phyloP scores from a whole-genome alignment of 37 sponge, comb jelly and placozoan genomes.

The Dysidea cf. avara region DNA sequence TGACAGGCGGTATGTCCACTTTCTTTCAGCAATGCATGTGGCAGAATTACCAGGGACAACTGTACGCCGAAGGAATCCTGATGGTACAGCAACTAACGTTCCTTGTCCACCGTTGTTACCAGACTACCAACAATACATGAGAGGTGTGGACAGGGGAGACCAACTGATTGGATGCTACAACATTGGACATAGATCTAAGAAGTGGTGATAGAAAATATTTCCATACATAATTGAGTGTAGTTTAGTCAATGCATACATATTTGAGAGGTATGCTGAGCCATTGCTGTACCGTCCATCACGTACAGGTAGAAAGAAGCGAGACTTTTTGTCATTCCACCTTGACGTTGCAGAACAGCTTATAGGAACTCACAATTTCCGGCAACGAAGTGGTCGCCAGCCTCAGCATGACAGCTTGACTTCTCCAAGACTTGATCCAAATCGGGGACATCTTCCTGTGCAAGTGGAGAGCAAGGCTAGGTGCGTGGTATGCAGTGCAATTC shows the following conservation, averaged over 20 bases:
- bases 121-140: constrained; percentile 41
- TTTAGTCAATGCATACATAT: constrained; percentile 38
- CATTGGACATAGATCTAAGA: constrained; percentile 22
- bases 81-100: not conserved
- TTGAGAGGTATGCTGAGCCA: not conserved
- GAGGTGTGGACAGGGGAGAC: too few relatives aligned
- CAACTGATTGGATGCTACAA: too few relatives aligned
- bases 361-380: too few relatives aligned
- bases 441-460: too few relatives aligned
- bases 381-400: too few relatives aligned
- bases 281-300: not conserved
- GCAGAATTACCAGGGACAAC: too few relatives aligned
- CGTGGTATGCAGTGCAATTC: too few relatives aligned
- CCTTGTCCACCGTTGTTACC: constrained; percentile 21
- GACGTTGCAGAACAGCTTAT: constrained; percentile 15
- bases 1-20: constrained; percentile 33
- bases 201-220: constrained; percentile 42
- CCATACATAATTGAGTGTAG: constrained; percentile 10
- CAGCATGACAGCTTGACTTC: too few relatives aligned
- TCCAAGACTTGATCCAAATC: too few relatives aligned
- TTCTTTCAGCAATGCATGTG: too few relatives aligned
- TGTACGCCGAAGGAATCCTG: not conserved
- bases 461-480: too few relatives aligned
- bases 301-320: constrained; percentile 1
- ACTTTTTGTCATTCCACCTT: constrained; percentile 7